Conservation (phyloP, 2,113 vertebrate genomes). For the Motacilla tschutschensis region DNA sequence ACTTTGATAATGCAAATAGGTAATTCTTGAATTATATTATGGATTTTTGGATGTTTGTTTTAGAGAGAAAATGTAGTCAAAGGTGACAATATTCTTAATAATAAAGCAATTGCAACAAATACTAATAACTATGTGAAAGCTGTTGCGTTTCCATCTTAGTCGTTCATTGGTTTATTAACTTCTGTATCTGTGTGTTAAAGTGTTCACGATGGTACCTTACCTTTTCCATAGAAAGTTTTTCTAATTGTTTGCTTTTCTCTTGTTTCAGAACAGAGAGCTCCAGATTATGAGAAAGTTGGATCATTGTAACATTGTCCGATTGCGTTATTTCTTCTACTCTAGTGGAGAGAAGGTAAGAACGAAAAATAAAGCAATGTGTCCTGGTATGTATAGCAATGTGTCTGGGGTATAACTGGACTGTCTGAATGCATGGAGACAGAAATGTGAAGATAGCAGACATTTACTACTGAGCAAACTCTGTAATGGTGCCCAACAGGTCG, state of each 20-base stretch:
- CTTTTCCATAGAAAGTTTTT: not conserved
- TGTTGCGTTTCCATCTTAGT: not conserved
- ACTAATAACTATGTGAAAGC: not conserved
- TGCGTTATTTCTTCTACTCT: constrained; percentile 99
- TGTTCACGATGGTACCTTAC: no score
- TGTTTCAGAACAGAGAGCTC: constrained; percentile 93
- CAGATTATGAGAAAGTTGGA: constrained; percentile 99
- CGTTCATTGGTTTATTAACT: not conserved
- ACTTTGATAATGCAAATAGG: not conserved
- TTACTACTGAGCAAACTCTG: not conserved
- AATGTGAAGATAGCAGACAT: not conserved
- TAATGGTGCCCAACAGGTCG: not conserved
- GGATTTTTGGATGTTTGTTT: not conserved
- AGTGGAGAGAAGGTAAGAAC: constrained; percentile 95
- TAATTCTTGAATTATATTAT: not conserved
- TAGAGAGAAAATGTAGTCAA: not conserved
- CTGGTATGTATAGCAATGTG: not conserved
- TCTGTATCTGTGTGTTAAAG: not conserved
- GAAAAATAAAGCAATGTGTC: not conserved
- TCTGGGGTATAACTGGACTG: not conserved
- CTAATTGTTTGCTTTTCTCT: constrained; percentile 34
- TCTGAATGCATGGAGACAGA: not conserved
- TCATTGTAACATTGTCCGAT: constrained; percentile 98
- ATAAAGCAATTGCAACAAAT: not conserved
- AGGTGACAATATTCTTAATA: not conserved